Conservation (phyloP, 1,140 invertebrate genomes). For the Heliconius himera region DNA sequence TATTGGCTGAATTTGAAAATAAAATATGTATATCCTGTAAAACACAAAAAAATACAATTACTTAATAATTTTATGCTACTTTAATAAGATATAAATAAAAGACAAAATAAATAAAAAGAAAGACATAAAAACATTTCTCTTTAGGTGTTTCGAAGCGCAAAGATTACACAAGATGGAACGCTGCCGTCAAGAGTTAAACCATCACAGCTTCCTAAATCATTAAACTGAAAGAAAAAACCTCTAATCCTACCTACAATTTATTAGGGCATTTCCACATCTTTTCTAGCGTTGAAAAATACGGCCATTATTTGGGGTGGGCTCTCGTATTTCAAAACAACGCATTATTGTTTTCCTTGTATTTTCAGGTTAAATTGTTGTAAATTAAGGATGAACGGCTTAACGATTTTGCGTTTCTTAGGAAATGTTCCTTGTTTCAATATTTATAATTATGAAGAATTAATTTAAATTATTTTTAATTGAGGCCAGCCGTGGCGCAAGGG, state of each 20-base stretch:
- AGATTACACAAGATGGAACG: constrained; percentile 41
- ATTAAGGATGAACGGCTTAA: constrained; percentile 57
- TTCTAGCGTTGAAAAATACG: constrained; percentile 7
- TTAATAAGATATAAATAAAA: background rate
- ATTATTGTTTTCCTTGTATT: constrained; percentile 75
- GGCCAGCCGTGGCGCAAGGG: too few relatives aligned
- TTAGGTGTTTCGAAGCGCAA: constrained; percentile 17
- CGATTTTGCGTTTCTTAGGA: background rate
- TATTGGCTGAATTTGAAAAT: too few relatives aligned
- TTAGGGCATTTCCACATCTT: constrained; percentile 58
- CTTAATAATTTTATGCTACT: too few relatives aligned
- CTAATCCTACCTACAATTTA: constrained; percentile 65
- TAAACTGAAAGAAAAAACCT: constrained; percentile 55
- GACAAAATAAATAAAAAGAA: background rate
- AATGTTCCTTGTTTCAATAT: background rate
- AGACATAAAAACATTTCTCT: constrained; percentile 13
- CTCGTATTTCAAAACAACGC: constrained; percentile 78
- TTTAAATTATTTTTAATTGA: too few relatives aligned
- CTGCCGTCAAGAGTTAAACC: constrained; percentile 45
- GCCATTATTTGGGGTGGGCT: constrained; percentile 44
- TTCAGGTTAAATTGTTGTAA: constrained; percentile 66
- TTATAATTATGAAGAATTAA: background rate
- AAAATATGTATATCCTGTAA: too few relatives aligned
- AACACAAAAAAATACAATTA: too few relatives aligned
- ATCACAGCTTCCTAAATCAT: constrained; percentile 52